Evolutionary conservation across 64 coral and sea anemone genomes (phyloP).

Genomic region (Pocillopora verrucosa): DNA sequence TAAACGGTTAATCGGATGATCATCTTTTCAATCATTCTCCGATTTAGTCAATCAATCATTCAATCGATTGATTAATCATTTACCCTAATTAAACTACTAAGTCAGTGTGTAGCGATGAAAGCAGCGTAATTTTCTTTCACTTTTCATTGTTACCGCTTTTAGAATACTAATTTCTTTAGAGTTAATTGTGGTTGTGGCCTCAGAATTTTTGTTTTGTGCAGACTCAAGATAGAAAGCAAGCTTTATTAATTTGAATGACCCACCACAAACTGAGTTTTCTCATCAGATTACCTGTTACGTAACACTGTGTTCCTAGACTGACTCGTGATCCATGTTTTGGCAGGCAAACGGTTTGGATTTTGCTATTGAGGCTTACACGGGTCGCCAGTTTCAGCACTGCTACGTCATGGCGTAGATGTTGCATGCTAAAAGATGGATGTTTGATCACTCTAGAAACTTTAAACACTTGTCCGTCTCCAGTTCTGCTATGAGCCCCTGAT

Average conservation of each 20-base stretch:
- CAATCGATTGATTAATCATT: no score
- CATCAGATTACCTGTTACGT: constrained; percentile 54
- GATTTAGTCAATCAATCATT: no score
- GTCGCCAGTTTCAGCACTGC: constrained; percentile 39
- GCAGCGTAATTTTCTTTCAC: no score
- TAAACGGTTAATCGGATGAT: neutral
- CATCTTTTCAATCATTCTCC: no score
- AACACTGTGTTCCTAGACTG: constrained; percentile 34
- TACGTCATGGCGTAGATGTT: constrained; percentile 64
- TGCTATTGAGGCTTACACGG: constrained; percentile 26
- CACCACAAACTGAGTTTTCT: neutral
- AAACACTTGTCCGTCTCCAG: neutral
- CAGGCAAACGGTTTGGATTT: constrained; percentile 57
- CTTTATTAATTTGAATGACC: no score
- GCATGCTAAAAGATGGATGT: constrained; percentile 57
- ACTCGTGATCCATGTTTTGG: constrained; percentile 50
- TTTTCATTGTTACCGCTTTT: no score
- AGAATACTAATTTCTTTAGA: no score
- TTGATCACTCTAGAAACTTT: constrained; percentile 43
- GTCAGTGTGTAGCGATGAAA: no score
- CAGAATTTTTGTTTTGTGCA: no score
- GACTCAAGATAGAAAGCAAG: no score
- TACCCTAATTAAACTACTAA: no score
- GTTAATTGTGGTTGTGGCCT: no score
- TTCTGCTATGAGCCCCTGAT: constrained; percentile 46